Conservation (phyloP, 2,797 vertebrate genomes). For the Melanotaenia nigrans region DNA sequence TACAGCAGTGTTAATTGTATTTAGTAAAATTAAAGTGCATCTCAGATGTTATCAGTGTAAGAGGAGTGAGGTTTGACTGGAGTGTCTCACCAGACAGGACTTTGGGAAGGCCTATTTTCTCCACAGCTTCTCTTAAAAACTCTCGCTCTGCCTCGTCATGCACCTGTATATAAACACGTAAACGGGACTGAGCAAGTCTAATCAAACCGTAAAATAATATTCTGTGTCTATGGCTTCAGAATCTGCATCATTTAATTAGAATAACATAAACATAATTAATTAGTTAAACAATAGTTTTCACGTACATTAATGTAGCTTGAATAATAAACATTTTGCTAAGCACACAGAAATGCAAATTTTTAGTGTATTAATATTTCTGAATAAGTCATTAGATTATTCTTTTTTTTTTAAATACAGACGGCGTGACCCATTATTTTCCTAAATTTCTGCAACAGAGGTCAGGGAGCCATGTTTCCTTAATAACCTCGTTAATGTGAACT, state of each 20-base stretch:
- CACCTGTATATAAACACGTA: constrained; percentile 57
- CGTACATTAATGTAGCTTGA: neutral
- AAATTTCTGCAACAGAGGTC: neutral
- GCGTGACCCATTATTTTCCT: neutral
- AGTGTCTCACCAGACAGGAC: constrained; percentile 82
- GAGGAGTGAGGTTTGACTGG: neutral
- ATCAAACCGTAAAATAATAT: neutral
- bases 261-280: neutral
- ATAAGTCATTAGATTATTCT: neutral
- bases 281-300: neutral
- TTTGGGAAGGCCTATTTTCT: constrained; percentile 81
- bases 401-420: neutral
- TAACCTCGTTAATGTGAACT: fast-evolving
- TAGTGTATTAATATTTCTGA: neutral
- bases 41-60: neutral
- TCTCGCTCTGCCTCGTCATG: constrained; percentile 50
- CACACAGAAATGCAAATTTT: neutral
- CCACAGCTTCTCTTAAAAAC: constrained; percentile 80
- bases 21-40: neutral
- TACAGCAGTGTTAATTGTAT: neutral
- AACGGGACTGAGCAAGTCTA: neutral
- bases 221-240: neutral
- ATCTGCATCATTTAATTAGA: neutral
- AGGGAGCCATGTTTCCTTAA: fast-evolving
- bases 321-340: neutral